Evolutionary conservation across 2,113 vertebrate species (phyloP), one percentile per base, ranked within the genome.

Genomic region (Eptesicus fuscus): DNA sequence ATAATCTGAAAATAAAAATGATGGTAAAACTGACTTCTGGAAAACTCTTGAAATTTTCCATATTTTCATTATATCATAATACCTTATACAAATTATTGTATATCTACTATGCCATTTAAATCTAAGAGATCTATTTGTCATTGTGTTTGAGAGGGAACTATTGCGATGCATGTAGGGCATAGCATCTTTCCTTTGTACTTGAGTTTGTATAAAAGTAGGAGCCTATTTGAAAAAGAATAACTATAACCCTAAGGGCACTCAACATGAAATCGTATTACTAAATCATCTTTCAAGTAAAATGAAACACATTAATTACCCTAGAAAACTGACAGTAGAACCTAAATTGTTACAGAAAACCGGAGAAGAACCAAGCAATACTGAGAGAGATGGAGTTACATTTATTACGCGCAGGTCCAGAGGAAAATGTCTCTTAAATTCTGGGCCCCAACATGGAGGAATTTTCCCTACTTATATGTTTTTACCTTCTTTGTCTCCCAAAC

Each of bases 251-350:
- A 16, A 77, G 77, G 71, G 79, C 17, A 84, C 17, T 78, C 74
- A 83, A 42, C 79, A 61, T 90, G 59, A 96, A 96, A 91, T 69
- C 59, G 28, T 17, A 89, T 80, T 93, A 96, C 83, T 91, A 95
- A 77, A 85, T 82, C 47, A n/a, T 86, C 80, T 96, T 97, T 94
- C 90, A 93, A 94, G 42, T 87, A 88, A 95, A 90, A 94, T 47
- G 44, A 93, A 90, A 88, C 32, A 90, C 47, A 74, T 85, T 94
- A 91, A 85, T 91, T 96, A 92, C 28, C n/a, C 61, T 73, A 85
- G 53, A 83, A 94, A 96, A 91, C 4, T 84, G 82, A 96, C 82
- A 96, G 70, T 22, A 87, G 69, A 90, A 91, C 59, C 63, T 61
- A 61, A 61, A 56, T 56, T 56, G 53, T 56, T 56, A 56, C 53